A percentile compares a stretch with the other conserved stretches of the same genome.
phyloP scores from a whole-genome alignment of 1,140 invertebrate genomes.

The Latrodectus geometricus region DNA sequence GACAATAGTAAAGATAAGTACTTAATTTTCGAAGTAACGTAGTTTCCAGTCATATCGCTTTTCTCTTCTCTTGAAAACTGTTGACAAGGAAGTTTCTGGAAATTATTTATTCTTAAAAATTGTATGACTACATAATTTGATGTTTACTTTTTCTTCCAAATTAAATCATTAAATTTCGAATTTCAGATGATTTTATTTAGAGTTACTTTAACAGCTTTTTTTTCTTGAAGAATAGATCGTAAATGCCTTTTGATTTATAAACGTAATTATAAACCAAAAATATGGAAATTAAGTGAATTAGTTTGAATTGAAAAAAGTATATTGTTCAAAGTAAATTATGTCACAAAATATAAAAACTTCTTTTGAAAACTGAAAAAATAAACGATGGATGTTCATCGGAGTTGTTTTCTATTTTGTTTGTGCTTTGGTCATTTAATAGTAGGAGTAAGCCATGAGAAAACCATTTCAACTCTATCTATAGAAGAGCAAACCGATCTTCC shows the following conservation, averaged over 20 bases:
- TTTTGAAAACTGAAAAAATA: neutral
- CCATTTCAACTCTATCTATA: neutral
- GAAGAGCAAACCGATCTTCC: neutral
- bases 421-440: conserved; percentile 22
- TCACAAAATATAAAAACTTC: too few relatives aligned
- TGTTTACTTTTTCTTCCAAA: too few relatives aligned
- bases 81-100: neutral
- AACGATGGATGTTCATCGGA: neutral
- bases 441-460: conserved; percentile 8
- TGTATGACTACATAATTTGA: too few relatives aligned
- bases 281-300: too few relatives aligned
- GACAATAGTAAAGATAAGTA: neutral
- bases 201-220: too few relatives aligned
- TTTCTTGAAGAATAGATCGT: too few relatives aligned
- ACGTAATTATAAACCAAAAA: too few relatives aligned
- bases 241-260: too few relatives aligned
- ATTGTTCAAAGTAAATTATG: too few relatives aligned
- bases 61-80: neutral
- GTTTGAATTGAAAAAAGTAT: too few relatives aligned
- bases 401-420: conserved; percentile 1
- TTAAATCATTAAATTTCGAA: too few relatives aligned
- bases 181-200: too few relatives aligned
- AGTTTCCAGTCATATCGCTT: neutral
- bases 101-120: neutral
- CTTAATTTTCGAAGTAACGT: neutral